phyloP scores from a whole-genome alignment of 2,113 vertebrate species.

The Eolophus roseicapilla region DNA sequence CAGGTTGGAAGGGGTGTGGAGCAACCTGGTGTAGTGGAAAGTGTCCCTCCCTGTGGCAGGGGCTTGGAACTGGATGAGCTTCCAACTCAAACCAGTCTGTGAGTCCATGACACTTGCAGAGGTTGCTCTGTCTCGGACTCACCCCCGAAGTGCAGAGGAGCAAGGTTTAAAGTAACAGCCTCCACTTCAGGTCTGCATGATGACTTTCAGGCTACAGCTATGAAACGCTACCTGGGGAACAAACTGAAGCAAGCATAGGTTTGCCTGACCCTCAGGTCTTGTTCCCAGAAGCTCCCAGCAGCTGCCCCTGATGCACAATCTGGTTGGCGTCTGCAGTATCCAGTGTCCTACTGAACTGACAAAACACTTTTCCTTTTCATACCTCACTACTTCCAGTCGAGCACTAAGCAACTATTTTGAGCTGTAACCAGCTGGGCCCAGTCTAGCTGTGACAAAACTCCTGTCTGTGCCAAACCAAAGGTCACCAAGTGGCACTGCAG shows the following conservation, averaged over 20 bases:
- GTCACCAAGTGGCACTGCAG: background rate
- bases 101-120: background rate
- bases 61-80: background rate
- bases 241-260: background rate
- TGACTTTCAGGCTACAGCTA: background rate
- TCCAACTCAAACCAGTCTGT: background rate
- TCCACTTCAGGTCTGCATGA: background rate
- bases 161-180: background rate
- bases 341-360: background rate
- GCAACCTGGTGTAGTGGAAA: background rate
- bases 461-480: background rate
- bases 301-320: accelerated
- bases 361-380: background rate
- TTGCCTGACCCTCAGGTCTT: background rate
- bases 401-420: background rate
- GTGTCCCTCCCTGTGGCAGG: background rate
- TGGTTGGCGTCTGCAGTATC: background rate
- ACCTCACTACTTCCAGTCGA: accelerated
- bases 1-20: background rate
- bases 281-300: background rate
- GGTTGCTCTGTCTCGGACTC: background rate
- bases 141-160: accelerated
- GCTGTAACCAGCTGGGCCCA: background rate
- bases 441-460: background rate
- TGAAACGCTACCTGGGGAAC: background rate